Conservation (phyloP, 2,113 vertebrate genomes). For the Poeciliopsis occidentalis region DNA sequence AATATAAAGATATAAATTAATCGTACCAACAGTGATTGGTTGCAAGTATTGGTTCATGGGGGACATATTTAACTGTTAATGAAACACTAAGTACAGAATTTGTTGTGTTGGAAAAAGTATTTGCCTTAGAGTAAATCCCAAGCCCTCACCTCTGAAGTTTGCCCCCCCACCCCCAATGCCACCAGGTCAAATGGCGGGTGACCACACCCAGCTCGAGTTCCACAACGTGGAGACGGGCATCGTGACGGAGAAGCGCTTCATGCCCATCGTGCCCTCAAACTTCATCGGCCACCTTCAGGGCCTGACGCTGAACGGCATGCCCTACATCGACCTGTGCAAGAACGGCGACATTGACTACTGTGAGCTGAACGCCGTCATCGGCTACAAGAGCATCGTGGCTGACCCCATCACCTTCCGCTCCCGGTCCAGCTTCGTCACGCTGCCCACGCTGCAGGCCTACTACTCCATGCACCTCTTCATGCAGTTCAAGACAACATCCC, state of each 20-base stretch:
- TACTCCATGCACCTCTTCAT: slow-evolving; percentile 99
- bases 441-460: slow-evolving; percentile 96
- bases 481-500: slow-evolving; percentile 99
- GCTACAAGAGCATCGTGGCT: slow-evolving; percentile 98
- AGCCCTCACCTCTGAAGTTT: slow-evolving; percentile 61
- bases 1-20: not conserved
- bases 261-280: slow-evolving; percentile 97
- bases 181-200: slow-evolving; percentile 97
- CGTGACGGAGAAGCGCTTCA: slow-evolving; percentile 95
- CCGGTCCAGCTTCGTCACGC: slow-evolving; percentile 94
- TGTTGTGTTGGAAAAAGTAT: slow-evolving; percentile 1
- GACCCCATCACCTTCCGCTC: slow-evolving; percentile 99
- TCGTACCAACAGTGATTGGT: not conserved
- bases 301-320: slow-evolving; percentile 97
- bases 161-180: slow-evolving; percentile 37
- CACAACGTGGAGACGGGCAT: slow-evolving; percentile 99
- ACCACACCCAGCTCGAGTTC: slow-evolving; percentile 98
- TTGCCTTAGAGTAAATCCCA: slow-evolving; percentile 17
- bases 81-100: not conserved
- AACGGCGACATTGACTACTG: slow-evolving; percentile 99
- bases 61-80: not conserved
- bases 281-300: slow-evolving; percentile 99
- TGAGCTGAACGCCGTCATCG: slow-evolving; percentile 97
- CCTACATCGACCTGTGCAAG: slow-evolving; percentile 99
- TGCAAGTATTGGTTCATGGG: not conserved